These are phyloP conservation scores for Eristalis intricaria DNA, from an alignment of 2,888 invertebrate genomes.

Conservation along the genomic window DNA sequence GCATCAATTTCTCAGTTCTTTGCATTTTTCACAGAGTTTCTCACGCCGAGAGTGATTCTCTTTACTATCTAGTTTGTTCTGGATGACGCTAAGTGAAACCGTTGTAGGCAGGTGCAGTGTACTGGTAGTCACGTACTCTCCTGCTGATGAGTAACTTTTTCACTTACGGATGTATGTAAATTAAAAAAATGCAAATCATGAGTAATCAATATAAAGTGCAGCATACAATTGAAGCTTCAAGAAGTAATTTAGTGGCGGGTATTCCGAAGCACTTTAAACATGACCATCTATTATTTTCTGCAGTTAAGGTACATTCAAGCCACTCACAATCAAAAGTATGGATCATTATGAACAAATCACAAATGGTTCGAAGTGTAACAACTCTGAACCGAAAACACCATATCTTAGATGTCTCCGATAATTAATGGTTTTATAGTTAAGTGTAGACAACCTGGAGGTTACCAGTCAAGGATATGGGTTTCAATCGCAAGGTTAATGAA, in stretches of 20 bases:
- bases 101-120: neutral
- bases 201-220: slow-evolving; percentile 37
- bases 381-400: neutral
- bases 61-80: slow-evolving; percentile 6
- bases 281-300: too few species aligned
- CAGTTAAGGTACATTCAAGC: neutral
- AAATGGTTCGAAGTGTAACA: neutral
- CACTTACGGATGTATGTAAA: slow-evolving; percentile 29
- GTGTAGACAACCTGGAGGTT: neutral
- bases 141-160: slow-evolving; percentile 24
- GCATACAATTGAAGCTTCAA: neutral
- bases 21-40: neutral
- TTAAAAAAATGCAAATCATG: slow-evolving; percentile 36
- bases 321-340: neutral
- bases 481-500: slow-evolving; percentile 13
- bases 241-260: neutral
- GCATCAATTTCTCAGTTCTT: slow-evolving; percentile 21
- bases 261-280: neutral
- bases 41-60: neutral
- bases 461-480: neutral
- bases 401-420: neutral
- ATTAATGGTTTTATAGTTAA: neutral
- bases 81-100: neutral
- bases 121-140: neutral
- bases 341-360: neutral